Percentiles rank a stretch among this genome's conserved stretches.
Evolutionary conservation across 2,113 vertebrate species (phyloP).

Genomic region (Rana temporaria): DNA sequence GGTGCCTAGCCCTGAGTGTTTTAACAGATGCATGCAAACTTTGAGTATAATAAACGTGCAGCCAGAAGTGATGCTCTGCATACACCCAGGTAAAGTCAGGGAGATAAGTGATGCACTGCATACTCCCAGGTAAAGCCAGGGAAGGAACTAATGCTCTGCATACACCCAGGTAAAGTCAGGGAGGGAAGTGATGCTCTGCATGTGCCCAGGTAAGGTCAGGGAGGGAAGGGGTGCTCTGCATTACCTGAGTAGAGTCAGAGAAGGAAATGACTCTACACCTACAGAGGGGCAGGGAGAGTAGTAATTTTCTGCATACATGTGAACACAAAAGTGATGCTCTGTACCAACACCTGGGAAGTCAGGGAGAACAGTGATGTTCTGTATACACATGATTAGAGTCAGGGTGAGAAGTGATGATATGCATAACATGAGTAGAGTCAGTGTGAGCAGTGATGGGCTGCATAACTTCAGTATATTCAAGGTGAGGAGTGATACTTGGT

Average conservation of each 20-base stretch:
- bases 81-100: neutral
- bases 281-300: too few relatives aligned
- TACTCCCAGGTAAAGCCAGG: neutral
- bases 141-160: constrained; percentile 1
- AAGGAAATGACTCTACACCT: too few relatives aligned
- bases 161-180: neutral
- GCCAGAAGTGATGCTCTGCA: too few relatives aligned
- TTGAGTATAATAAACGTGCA: too few relatives aligned
- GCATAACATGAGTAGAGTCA: too few relatives aligned
- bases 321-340: too few relatives aligned
- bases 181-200: neutral
- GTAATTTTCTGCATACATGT: too few relatives aligned
- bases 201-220: neutral
- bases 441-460: too few relatives aligned
- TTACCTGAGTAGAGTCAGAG: neutral
- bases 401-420: neutral
- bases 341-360: neutral
- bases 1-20: too few relatives aligned
- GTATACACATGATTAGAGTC: neutral
- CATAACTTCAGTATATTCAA: too few relatives aligned
- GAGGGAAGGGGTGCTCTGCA: neutral
- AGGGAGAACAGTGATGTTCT: neutral
- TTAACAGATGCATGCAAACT: too few relatives aligned
- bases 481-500: too few relatives aligned
- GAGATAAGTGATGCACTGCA: neutral